Base-by-base conservation (phyloP, 1,140 invertebrate species). In the Drosophila aff. region DNA sequence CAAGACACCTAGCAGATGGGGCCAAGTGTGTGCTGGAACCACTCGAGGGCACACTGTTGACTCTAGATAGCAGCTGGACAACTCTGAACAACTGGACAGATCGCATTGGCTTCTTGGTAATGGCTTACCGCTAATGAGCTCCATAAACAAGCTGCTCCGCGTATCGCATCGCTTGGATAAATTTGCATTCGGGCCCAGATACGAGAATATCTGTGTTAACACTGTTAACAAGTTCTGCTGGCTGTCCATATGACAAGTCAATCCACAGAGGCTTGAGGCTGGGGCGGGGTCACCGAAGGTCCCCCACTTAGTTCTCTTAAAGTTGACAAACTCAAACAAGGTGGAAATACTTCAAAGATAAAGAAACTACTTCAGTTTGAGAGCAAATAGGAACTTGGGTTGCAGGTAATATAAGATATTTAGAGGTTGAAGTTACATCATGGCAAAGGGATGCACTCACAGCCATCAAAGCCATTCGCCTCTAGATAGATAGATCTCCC, bases 81-180 rank as follows among this genome's bases (percentile, higher is more conserved):
- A 41, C 10, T 26, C 36, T 4, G 47, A 53, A 59, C 47, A 26
- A 33, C n/a, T 43, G 47, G 53, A 66, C 65, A 69, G 57, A 49
- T 76, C 46, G 46, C 38, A 65, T 68, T 64, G 71, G 69, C 63
- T 85, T 85, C 73, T 90, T 65, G 81, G 43, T 89, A 90, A 81
- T 82, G 72, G 80, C 79, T 55, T 67, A 58, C 64, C 64, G 85
- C 81, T 87, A 87, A 87, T 87, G 81, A 87, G 84, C 81, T 87
- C 52, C 74, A 87, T 87, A 87, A 87, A 87, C 76, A 84, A 78
- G 74, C 74, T 31, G 36, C 60, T 23, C 61, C 40, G 72, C 47
- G 53, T 79, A 79, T 83, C 66, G 53, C 81, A 76, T 64, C 63
- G 55, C 81, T 83, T 76, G 72, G 73, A 66, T 87, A 87, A 87